Evolutionary conservation across 2,888 invertebrate genomes (phyloP), one percentile per base, ranked within the genome.

Genomic region (Pteria penguin): DNA sequence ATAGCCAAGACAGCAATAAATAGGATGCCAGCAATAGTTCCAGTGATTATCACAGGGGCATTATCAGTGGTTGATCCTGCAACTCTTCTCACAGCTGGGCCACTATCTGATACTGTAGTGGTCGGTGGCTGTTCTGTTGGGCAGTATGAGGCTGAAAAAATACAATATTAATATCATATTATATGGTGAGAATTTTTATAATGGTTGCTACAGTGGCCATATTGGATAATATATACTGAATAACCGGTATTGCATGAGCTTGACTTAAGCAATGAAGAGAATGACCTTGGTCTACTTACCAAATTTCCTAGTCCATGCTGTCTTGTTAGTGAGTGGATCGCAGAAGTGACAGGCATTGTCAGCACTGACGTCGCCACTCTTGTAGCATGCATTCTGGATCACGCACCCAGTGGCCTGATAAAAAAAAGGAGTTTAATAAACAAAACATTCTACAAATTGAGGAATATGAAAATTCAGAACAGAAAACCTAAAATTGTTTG

Each of bases 341-440:
- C 67, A 67, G 55, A 55, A 55, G 52, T 67, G 31, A 67, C 67
- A 67, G 2, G 54, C 55, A 32, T 67, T 67, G n/a, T 27, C 55
- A 45, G 26, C 1, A 31, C 54, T 67, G 1, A 31, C 55, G 29
- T 27, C 54, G 29, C 67, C 55, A 5, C n/a, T n/a, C 8, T n/a
- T n/a, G 24, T 67, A 67, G 24, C 67, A 67, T 32, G 24, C 55
- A n/a, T 29, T 4, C 2, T 57, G 31, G 14, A 67, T 67, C 54
- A 67, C 54, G 22, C 67, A 67, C 8, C 31, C 67, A 29, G 26
- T 31, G 33, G 22, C 55, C 45, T 45, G 18, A 45, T 14, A 45
- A 45, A 0, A 45, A 45, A n/a, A n/a, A n/a, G n/a, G n/a, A n/a
- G n/a, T n/a, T n/a, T n/a, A n/a, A n/a, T n/a, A n/a, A n/a, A n/a